A percentile compares a stretch with the other conserved stretches of the same genome.
Evolutionary conservation across 1,140 invertebrate genomes (phyloP).

Genomic region (Rhizoglyphus robini): DNA sequence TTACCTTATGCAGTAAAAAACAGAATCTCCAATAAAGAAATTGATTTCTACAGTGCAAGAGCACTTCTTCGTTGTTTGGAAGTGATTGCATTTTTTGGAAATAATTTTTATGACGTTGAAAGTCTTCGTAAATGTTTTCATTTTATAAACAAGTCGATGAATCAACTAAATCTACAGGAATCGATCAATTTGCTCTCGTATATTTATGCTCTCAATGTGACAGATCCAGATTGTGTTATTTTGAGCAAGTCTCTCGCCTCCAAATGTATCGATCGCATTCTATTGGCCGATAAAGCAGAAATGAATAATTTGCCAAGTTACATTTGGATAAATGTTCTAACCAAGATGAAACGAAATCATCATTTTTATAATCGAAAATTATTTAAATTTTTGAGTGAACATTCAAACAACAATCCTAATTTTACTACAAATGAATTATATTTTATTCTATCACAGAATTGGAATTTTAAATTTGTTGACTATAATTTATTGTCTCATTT

Average conservation of each 20-base stretch:
- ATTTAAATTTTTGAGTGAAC: neutral
- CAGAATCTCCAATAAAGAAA: neutral
- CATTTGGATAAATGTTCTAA: neutral
- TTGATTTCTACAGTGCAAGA: neutral
- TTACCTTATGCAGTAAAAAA: neutral
- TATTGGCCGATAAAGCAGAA: neutral
- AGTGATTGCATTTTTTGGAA: constrained; percentile 3
- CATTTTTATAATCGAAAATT: neutral
- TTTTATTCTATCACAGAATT: neutral
- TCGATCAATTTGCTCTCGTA: neutral
- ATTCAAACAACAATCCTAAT: neutral
- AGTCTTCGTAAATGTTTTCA: neutral
- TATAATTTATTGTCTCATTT: neutral
- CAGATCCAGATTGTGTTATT: neutral
- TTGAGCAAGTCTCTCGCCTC: neutral
- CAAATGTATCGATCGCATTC: neutral
- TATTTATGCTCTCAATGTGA: neutral
- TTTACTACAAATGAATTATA: neutral
- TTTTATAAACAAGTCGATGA: neutral
- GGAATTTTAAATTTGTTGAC: neutral
- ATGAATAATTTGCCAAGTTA: neutral
- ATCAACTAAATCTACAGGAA: neutral
- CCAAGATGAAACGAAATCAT: neutral
- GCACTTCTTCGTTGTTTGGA: neutral
- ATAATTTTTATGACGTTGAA: neutral